Evolutionary conservation across 2,113 vertebrate genomes (phyloP).

Genomic region (Oncorhynchus tshawytscha): DNA sequence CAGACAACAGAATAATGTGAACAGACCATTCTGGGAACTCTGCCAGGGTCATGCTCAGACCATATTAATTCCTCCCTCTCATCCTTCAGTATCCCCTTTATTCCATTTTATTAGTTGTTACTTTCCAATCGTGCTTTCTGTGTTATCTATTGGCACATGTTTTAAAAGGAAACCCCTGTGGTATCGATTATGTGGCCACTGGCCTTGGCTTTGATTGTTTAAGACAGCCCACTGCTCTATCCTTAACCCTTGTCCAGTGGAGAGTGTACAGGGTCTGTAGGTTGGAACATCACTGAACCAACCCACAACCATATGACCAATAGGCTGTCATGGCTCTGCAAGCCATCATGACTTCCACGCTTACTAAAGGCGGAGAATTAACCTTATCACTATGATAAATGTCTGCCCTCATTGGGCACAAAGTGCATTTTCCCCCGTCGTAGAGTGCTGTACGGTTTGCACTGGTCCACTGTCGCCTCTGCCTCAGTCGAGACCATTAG

Average conservation of each 20-base stretch:
- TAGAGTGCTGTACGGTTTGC: constrained; percentile 43
- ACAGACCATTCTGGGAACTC: constrained; percentile 43
- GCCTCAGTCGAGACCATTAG: constrained; percentile 51
- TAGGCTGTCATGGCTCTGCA: constrained; percentile 41
- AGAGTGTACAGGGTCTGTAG: constrained; percentile 16
- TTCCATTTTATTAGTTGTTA: constrained; percentile 52
- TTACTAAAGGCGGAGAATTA: constrained; percentile 61
- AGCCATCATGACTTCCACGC: constrained; percentile 54
- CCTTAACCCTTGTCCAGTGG: constrained; percentile 23
- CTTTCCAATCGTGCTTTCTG: constrained; percentile 43
- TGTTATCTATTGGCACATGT: constrained; percentile 44
- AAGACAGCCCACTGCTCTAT: constrained; percentile 40
- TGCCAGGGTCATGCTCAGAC: constrained; percentile 56
- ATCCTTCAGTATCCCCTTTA: constrained; percentile 52
- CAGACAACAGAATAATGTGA: constrained; percentile 29
- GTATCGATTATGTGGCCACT: constrained; percentile 54
- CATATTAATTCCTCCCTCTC: constrained; percentile 61
- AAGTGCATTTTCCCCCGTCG: constrained; percentile 22
- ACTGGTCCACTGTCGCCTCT: constrained; percentile 44
- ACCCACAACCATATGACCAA: constrained; percentile 50
- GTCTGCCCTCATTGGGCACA: constrained; percentile 38
- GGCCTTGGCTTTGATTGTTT: constrained; percentile 60
- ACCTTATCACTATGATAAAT: constrained; percentile 67
- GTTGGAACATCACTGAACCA: constrained; percentile 42
- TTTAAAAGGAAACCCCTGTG: constrained; percentile 55